phyloP scores from a whole-genome alignment of 2,113 vertebrate species.

The Sminthopsis crassicaudata region DNA sequence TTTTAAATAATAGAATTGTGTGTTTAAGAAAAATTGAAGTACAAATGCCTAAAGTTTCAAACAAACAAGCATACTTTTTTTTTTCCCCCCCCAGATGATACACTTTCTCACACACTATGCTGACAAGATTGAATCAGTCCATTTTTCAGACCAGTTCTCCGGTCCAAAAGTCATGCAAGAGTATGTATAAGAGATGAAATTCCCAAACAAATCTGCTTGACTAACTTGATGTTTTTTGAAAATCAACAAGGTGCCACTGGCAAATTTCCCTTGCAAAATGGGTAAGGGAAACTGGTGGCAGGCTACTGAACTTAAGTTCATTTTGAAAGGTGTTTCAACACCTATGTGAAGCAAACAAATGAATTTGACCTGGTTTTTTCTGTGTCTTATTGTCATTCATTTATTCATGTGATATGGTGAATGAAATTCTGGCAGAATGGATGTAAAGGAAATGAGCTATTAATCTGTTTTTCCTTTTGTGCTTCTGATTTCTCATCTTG shows the following conservation, averaged over 20 bases:
- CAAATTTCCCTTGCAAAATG: constrained; percentile 43
- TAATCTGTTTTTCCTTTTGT: not conserved
- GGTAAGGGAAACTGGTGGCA: constrained; percentile 46
- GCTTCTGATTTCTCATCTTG: not conserved
- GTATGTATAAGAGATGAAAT: constrained; percentile 85
- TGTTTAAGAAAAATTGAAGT: constrained; percentile 45
- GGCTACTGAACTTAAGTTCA: not conserved
- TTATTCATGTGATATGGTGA: not conserved
- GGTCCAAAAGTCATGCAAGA: constrained; percentile 99
- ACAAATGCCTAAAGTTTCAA: constrained; percentile 20
- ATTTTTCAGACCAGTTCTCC: constrained; percentile 99
- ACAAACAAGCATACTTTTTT: not conserved
- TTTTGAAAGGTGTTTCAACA: constrained; percentile 31
- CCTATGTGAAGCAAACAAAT: not conserved
- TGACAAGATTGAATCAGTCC: constrained; percentile 99
- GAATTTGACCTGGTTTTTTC: not conserved
- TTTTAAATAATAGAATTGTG: constrained; percentile 34
- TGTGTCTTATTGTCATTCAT: not conserved
- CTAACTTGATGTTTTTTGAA: constrained; percentile 60
- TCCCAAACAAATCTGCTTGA: constrained; percentile 26
- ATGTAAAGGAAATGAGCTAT: constrained; percentile 28
- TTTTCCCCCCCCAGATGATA: constrained; percentile 91
- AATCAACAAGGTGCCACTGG: constrained; percentile 36
- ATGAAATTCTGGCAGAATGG: not conserved
- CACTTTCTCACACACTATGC: constrained; percentile 96